Conservation (phyloP, 2,797 vertebrate species). For the Pantherophis vulpinus region DNA sequence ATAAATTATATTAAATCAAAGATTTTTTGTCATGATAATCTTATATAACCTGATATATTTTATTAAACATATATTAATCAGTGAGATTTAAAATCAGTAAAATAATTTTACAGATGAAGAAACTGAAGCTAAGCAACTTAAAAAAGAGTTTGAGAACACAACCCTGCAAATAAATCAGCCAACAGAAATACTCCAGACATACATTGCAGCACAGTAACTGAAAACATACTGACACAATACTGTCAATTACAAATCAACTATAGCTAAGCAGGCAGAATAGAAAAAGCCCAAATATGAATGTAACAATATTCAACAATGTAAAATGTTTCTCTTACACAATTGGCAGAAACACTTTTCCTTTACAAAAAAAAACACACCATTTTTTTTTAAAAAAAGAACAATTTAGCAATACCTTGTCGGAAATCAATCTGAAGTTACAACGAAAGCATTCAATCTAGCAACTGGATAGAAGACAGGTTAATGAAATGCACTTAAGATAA, state of each 20-base stretch:
- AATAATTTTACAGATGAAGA: background rate
- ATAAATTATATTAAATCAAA: background rate
- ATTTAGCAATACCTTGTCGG: slow-evolving; percentile 36
- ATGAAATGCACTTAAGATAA: background rate
- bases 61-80: background rate
- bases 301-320: background rate
- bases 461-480: slow-evolving; percentile 18
- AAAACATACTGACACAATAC: slow-evolving; percentile 5
- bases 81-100: background rate
- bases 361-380: background rate
- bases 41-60: background rate
- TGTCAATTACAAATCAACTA: background rate
- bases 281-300: background rate
- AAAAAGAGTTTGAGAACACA: background rate
- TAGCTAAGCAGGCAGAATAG: slow-evolving; percentile 7
- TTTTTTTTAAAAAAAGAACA: background rate
- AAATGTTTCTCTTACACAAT: background rate
- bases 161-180: background rate
- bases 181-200: slow-evolving; percentile 20
- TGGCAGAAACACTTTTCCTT: background rate
- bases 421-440: slow-evolving; percentile 26
- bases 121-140: background rate
- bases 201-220: slow-evolving; percentile 21
- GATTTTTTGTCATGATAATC: background rate
- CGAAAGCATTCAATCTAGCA: slow-evolving; percentile 26